Base-by-base conservation (phyloP, 2,113 vertebrate genomes). In the Tricholaema leucomelas region DNA sequence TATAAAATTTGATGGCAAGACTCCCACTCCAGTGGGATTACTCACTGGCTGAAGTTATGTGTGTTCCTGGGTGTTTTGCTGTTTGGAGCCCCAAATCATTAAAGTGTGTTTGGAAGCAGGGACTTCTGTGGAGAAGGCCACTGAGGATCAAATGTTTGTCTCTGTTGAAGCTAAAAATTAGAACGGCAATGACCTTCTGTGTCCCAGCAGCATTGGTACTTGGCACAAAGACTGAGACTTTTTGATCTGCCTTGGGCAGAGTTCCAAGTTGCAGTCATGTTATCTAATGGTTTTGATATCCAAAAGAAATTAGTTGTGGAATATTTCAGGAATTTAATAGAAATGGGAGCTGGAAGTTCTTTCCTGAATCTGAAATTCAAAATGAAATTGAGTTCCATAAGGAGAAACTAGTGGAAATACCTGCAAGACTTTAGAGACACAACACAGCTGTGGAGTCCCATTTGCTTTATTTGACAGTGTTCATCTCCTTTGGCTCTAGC, bases 1-100 rank as follows among this genome's bases (percentile, higher is more conserved):
- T 94, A 93, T 93, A 96, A 96, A 96, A 93, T 77, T 87, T 64
- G 82, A 61, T 93, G 93, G 87, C 94, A 93, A 85, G 91, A 82
- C 67, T 96, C 92, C 93, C 93, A 89, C 75, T 92, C 78, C 67
- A 91, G 71, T 95, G 87, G 85, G 85, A 91, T 94, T 95, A 92
- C 81, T 96, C 92, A 77, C 67, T 93, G 85, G 52, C 66, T 85
- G 63, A 85, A 77, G 64, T 87, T 89, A 76, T 90, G 60, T 11
- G 2, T 80, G 11, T 38, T 67, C 23, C 30, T 59, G 40, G 71
- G 36, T 56, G 15, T 80, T 82, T 59, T 73, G 52, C 33, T 87
- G 21, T 80, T 95, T 70, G 55, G n/a, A 90, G 28, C 10, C 18
- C 30, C 91, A 70, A 82, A 36, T 46, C 77, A 73, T 71, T 46